phyloP scores from a whole-genome alignment of 1,140 invertebrate species.

The Brachystomella parvula region DNA sequence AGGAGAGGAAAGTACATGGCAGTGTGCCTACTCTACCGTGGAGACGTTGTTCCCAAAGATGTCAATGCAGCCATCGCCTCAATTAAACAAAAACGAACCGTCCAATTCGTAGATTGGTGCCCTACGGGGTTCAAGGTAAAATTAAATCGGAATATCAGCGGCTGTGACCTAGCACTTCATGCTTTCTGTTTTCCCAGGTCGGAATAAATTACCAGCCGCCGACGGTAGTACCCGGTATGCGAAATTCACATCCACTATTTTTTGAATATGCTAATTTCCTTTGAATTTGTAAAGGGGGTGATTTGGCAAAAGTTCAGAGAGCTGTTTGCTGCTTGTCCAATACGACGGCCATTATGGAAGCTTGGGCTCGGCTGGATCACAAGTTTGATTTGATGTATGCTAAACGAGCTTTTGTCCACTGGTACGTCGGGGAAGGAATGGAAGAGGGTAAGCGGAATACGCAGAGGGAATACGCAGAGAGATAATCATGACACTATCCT shows the following conservation, averaged over 20 bases:
- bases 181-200: slow-evolving; percentile 39
- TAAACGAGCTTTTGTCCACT: slow-evolving; percentile 61
- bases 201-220: slow-evolving; percentile 43
- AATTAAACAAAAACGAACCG: slow-evolving; percentile 70
- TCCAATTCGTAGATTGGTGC: slow-evolving; percentile 87
- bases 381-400: slow-evolving; percentile 52
- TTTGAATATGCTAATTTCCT: neutral
- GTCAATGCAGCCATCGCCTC: slow-evolving; percentile 75
- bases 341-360: slow-evolving; percentile 43
- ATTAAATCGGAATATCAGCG: neutral
- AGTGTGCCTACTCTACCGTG: slow-evolving; percentile 62
- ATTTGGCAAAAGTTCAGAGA: slow-evolving; percentile 47
- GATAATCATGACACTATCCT: neutral
- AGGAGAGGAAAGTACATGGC: slow-evolving; percentile 63
- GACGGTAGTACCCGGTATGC: slow-evolving; percentile 42
- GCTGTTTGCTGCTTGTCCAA: slow-evolving; percentile 33
- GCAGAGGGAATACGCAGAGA: slow-evolving; percentile 42
- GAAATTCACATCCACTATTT: neutral
- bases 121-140: slow-evolving; percentile 68
- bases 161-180: neutral
- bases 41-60: slow-evolving; percentile 50
- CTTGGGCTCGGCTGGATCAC: slow-evolving; percentile 52
- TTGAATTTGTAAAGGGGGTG: slow-evolving; percentile 61
- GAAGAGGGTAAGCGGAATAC: slow-evolving; percentile 64
- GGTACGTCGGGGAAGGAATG: slow-evolving; percentile 69